phyloP scores from a whole-genome alignment of 2,113 vertebrate genomes.

The Melanotaenia duboulayi region DNA sequence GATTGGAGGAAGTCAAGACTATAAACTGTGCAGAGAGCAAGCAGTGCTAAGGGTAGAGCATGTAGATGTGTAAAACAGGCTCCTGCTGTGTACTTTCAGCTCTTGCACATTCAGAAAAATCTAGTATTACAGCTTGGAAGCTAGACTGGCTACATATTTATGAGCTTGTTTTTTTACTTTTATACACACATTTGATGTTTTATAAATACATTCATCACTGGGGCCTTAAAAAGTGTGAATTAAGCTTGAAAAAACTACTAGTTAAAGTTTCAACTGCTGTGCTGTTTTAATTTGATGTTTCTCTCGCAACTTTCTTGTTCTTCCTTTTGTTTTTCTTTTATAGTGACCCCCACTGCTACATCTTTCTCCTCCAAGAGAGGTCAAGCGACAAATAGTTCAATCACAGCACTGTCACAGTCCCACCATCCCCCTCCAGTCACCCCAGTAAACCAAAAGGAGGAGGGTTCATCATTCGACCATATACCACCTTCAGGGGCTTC shows the following conservation, averaged over 20 bases:
- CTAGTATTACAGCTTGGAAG: conserved; percentile 39
- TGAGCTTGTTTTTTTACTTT: conserved; percentile 45
- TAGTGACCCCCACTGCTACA: conserved; percentile 85
- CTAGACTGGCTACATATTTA: conserved; percentile 46
- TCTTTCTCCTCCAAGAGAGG: conserved; percentile 86
- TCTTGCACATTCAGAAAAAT: conserved; percentile 35
- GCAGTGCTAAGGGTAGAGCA: conserved; percentile 27
- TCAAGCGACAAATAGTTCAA: conserved; percentile 96
- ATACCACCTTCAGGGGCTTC: conserved; percentile 85
- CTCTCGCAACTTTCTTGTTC: conserved; percentile 54
- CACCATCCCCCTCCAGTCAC: conserved; percentile 72
- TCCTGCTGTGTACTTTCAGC: conserved; percentile 11
- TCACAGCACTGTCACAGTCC: conserved; percentile 92
- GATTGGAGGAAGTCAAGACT: conserved; percentile 69
- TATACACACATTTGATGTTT: conserved; percentile 53
- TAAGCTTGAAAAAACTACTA: neutral
- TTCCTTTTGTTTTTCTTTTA: conserved; percentile 20
- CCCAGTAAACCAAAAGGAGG: conserved; percentile 44
- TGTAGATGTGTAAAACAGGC: conserved; percentile 30
- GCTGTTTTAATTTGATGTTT: conserved; percentile 27
- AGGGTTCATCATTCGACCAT: conserved; percentile 76
- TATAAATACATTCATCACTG: conserved; percentile 36
- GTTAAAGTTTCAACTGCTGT: conserved; percentile 7
- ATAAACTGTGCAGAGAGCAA: conserved; percentile 64
- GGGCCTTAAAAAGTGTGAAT: neutral